phyloP scores from a whole-genome alignment of 2,113 vertebrate species.

The Macquaria ambigua region DNA sequence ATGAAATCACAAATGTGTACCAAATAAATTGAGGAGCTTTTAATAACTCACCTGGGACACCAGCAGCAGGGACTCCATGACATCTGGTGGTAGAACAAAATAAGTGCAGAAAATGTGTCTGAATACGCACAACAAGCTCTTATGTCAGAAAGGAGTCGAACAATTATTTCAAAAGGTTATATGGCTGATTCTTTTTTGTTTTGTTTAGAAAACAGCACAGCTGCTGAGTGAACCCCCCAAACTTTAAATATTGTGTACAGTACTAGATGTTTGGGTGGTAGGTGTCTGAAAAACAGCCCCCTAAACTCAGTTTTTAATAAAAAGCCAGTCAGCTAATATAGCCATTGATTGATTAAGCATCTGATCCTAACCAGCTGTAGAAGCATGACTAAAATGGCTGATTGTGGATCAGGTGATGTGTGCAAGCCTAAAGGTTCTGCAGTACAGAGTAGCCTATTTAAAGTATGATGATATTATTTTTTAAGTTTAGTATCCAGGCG shows the following conservation, averaged over 20 bases:
- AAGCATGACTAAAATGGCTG: neutral
- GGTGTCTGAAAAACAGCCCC: no score
- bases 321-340: no score
- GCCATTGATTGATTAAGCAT: no score
- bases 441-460: neutral
- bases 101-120: neutral
- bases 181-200: no score
- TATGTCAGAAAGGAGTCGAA: neutral
- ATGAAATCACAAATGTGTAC: no score
- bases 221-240: no score
- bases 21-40: neutral
- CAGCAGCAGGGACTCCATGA: neutral
- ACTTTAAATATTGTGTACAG: no score
- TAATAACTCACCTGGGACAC: neutral
- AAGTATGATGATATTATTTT: neutral
- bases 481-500: neutral
- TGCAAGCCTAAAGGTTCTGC: neutral
- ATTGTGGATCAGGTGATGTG: neutral
- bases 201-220: no score
- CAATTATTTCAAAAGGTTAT: neutral
- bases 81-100: conserved; percentile 26
- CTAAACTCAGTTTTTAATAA: no score
- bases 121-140: neutral
- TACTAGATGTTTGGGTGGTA: no score
- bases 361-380: neutral